Evolutionary conservation across 2,113 vertebrate species (phyloP), one percentile per base, ranked within the genome.

Genomic region (Phrynosoma blainvillii): DNA sequence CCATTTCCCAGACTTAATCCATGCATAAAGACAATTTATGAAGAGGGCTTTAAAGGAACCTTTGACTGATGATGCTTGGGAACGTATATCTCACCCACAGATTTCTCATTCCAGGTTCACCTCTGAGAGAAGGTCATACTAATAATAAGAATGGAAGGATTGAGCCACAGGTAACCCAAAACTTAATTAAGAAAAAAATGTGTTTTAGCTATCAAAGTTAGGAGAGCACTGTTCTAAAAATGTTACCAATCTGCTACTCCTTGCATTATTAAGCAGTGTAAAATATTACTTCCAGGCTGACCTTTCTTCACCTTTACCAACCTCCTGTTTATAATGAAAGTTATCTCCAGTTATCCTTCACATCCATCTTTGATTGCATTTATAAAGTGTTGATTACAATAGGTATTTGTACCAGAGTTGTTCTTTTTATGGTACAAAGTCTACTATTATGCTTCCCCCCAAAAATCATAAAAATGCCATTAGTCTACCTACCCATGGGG

Each of bases 261-360:
- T 47, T 42, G 59, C 87, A 79, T 79, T 36, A n/a, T 30, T 87
- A 65, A 79, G 5, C 5, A 54, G 78, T n/a, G 30, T 79, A 79
- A 85, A 10, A 88, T 56, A 20, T 84, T 88, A 76, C 90, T 25
- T 65, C 7, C 88, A 65, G 23, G 1, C 3, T 2, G 21, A 25
- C 88, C 0, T 82, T 27, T 74, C 91, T 77, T 52, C 54, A 73
- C 8, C 56, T 92, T 90, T 87, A 85, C 80, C 10, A 89, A 90
- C 86, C 79, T 42, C 54, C 70, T 56, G 18, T 27, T 36, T 84
- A 23, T 56, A 56, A 52, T 59, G 70, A 32, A 84, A 74, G 32
- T 21, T 32, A 13, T 62, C 36, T 75, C 21, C 18, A 59, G 23
- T 20, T 12, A 13, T 18, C 86, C 5, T 66, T 89, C 2, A 66